Conservation (phyloP, 2,113 vertebrate species). For the Sphaerodactylus townsendi region DNA sequence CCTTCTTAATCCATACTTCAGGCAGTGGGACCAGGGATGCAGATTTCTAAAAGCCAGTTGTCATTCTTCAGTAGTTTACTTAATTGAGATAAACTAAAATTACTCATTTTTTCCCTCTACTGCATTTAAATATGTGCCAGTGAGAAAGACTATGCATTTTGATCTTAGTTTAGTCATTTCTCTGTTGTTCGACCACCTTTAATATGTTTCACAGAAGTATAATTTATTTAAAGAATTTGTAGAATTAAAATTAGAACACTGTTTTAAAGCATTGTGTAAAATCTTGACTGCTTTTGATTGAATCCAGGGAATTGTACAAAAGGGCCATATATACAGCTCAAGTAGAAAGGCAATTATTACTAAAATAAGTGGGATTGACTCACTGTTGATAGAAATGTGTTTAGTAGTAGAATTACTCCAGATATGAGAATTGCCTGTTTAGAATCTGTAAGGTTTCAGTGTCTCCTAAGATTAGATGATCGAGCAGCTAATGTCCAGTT, state of each 20-base stretch:
- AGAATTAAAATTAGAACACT: neutral
- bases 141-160: neutral
- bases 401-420: neutral
- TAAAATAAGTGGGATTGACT: neutral
- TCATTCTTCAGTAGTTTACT: too few species aligned
- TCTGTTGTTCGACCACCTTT: neutral
- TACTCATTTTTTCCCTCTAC: neutral
- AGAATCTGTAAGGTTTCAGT: neutral
- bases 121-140: neutral
- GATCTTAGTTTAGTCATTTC: neutral
- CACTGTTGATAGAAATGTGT: neutral
- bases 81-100: too few species aligned
- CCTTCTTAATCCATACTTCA: too few species aligned
- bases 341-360: neutral
- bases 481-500: neutral
- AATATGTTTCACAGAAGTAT: neutral
- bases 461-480: fast-evolving
- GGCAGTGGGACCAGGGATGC: too few species aligned
- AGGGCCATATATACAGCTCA: neutral
- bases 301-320: neutral
- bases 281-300: constrained; percentile 12
- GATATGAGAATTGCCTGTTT: neutral
- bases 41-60: too few species aligned
- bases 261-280: neutral
- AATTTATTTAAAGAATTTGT: neutral